Conservation (phyloP, 2,888 invertebrate genomes). For the Chrysina gloriosa region DNA sequence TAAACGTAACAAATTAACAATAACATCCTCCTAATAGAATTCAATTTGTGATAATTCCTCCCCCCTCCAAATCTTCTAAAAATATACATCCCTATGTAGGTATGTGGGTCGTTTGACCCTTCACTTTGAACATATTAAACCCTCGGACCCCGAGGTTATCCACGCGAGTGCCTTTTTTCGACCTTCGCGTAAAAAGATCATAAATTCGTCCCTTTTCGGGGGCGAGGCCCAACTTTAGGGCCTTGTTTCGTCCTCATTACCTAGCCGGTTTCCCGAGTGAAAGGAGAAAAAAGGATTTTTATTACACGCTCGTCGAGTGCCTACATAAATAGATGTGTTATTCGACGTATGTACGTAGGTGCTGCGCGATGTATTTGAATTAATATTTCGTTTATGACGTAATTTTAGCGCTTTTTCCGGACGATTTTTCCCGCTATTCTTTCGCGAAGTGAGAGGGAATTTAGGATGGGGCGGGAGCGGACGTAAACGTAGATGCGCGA, state of each 20-base stretch:
- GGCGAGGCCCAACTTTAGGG: background rate
- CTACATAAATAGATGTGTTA: no score
- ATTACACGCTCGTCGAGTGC: background rate
- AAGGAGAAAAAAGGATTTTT: background rate
- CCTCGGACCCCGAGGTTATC: background rate
- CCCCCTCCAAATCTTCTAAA: no score
- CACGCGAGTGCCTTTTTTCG: background rate
- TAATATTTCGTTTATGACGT: background rate
- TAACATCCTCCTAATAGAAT: no score
- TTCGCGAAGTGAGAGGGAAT: background rate
- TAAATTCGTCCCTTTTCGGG: background rate
- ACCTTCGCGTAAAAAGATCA: background rate
- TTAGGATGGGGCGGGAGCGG: background rate
- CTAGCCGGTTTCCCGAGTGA: background rate
- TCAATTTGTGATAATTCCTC: no score
- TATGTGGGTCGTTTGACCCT: no score
- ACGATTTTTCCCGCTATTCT: background rate
- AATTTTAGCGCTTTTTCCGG: background rate
- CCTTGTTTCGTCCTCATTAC: background rate
- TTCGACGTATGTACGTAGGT: background rate
- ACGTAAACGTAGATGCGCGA: no score
- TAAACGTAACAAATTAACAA: no score
- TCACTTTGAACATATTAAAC: background rate
- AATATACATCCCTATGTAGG: no score
- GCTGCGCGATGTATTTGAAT: background rate